Percentiles rank a stretch among this genome's conserved stretches.
Conservation (phyloP, 1,140 invertebrate genomes). For the Elysia chlorotica region DNA sequence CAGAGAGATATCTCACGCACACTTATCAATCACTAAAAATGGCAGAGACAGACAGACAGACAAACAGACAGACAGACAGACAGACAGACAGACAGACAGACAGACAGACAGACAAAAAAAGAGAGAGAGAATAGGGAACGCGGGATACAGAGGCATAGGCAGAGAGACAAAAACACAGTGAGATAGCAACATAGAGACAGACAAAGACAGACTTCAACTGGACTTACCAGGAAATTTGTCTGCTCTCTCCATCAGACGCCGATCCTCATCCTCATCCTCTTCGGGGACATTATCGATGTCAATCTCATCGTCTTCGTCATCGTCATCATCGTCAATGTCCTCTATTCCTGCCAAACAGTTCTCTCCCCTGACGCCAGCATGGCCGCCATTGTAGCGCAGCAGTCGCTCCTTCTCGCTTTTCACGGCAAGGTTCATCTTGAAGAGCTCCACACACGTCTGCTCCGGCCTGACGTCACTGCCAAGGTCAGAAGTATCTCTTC, state of each 20-base stretch:
- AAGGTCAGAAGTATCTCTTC: too few species aligned
- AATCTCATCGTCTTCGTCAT: constrained; percentile 13
- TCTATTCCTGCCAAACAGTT: background rate
- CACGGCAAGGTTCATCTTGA: too few species aligned
- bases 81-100: constrained; percentile 8
- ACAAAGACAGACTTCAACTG: too few species aligned
- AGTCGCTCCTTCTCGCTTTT: background rate
- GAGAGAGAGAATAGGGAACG: background rate
- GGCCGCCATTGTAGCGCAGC: background rate
- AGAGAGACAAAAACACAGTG: too few species aligned
- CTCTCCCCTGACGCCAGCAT: constrained; percentile 9
- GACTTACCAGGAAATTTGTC: too few species aligned
- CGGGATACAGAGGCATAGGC: background rate
- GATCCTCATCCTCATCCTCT: too few species aligned
- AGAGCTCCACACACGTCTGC: too few species aligned
- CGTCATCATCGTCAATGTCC: constrained; percentile 8
- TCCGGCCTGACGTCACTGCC: too few species aligned
- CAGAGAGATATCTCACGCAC: too few species aligned
- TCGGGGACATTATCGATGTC: constrained; percentile 19
- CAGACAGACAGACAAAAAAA: background rate
- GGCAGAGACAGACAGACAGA: constrained; percentile 8
- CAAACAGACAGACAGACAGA: constrained; percentile 6
- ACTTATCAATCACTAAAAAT: too few species aligned
- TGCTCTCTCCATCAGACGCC: too few species aligned
- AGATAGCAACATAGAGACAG: too few species aligned